Base-by-base conservation (phyloP, 2,797 vertebrate species). In the Serranus cabrilla region DNA sequence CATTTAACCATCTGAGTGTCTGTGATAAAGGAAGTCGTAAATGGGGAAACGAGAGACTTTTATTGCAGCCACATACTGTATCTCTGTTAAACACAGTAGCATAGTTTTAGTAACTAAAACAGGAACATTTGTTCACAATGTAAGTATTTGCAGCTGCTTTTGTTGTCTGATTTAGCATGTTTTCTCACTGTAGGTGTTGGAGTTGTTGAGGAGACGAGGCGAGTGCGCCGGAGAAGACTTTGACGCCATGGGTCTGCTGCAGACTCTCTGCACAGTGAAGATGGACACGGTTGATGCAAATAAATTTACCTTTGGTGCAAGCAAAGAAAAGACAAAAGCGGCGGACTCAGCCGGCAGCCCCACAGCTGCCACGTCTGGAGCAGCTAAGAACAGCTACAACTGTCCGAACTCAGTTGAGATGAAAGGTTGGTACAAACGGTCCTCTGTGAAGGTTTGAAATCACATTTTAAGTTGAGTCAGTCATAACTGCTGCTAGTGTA, bases 201-300 rank as follows among this genome's bases (percentile, higher is more conserved):
- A 97, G 90, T 91, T 96, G 86, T 80, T 99, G 83, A 95, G 86
- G 63, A 93, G 80, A 81, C 93, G 82, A 13, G 92, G 89, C 0
- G 95, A 83, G 1, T 83, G 84, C 16, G 92, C 93, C 0, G 90
- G 76, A 46, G 93, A 93, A 34, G 91, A 88, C 72, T 94, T 96
- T 1, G 96, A 98, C 54, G 83, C 94, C 68, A 88, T 98, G 91
- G 88, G 94, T 4, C 94, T 97, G 71, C 91, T 98, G 81, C 94
- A 94, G 56, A 95, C 95, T 25, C 94, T 98, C 0, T 95, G 95
- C 73, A 93, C 89, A 59, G 96, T 98, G 81, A 98, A 97, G 92
- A 95, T 92, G 71, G 97, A 98, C 25, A 62, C 40, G 0, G 49
- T 95, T 1, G 97, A 98, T 4, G 95, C 95, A 16, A 95, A 73